Conservation (phyloP, 2,888 invertebrate genomes). For the Pogonocherus hispidulus region DNA sequence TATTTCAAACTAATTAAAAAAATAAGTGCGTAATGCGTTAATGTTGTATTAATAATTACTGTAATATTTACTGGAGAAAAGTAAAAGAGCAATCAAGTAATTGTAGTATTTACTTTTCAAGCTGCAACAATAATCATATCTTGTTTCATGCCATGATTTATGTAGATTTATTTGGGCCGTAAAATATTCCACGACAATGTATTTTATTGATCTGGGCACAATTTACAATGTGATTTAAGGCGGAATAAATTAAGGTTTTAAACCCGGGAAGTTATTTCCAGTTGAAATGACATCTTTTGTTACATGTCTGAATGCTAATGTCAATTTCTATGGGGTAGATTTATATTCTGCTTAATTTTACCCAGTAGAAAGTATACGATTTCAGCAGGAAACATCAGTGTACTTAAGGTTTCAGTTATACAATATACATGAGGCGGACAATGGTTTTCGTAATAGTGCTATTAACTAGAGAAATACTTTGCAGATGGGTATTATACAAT, state of each 20-base stretch:
- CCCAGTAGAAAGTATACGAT: background rate
- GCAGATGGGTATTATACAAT: no score
- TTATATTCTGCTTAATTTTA: conserved; percentile 6
- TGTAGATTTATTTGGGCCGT: background rate
- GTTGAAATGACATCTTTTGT: conserved; percentile 13
- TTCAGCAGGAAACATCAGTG: background rate
- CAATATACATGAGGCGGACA: no score
- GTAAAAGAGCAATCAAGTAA: background rate
- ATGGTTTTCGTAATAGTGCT: no score
- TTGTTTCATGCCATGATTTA: background rate
- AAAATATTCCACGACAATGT: conserved; percentile 1
- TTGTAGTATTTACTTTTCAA: background rate
- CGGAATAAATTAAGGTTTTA: conserved; percentile 13
- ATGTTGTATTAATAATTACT: no score
- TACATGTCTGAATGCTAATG: conserved; percentile 6
- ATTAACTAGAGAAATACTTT: no score
- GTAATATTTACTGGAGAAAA: no score
- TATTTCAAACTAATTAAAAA: no score
- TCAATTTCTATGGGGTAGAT: background rate
- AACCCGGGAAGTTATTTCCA: conserved; percentile 4
- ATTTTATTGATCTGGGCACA: conserved; percentile 7
- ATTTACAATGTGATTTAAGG: conserved; percentile 13
- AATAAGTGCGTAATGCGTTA: no score
- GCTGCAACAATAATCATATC: background rate
- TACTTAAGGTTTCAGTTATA: no score